Conservation (phyloP, 1,140 invertebrate species). For the Bombus picipes region DNA sequence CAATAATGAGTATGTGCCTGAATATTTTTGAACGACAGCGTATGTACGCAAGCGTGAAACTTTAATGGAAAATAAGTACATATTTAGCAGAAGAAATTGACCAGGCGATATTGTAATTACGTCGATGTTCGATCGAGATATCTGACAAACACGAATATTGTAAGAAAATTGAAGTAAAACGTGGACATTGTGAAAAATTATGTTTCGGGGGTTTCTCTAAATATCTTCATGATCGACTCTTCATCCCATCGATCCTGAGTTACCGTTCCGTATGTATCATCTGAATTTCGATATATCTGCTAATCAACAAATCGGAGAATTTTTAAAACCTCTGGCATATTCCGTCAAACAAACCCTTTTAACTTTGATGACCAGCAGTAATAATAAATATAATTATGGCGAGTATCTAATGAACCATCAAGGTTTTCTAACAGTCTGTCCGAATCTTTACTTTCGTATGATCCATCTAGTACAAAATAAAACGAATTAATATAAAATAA, state of each 20-base stretch:
- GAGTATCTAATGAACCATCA: no score
- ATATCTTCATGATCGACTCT: neutral
- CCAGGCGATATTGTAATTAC: constrained; percentile 21
- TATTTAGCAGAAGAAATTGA: neutral
- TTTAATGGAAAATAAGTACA: neutral
- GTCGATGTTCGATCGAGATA: neutral
- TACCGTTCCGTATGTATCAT: neutral
- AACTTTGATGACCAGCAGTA: neutral
- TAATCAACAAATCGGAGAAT: no score
- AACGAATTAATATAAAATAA: no score
- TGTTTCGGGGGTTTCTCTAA: no score
- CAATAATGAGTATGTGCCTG: neutral
- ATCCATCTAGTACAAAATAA: no score
- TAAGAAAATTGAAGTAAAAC: neutral
- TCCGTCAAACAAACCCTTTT: neutral
- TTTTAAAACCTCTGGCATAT: no score
- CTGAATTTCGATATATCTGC: no score
- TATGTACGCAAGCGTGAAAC: neutral
- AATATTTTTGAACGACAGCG: neutral
- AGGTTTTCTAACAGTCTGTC: no score
- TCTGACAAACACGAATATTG: neutral
- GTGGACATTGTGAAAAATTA: neutral
- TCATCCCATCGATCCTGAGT: neutral
- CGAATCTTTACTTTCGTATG: no score
- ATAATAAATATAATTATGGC: no score